A percentile compares a stretch with the other conserved stretches of the same genome.
phyloP scores from a whole-genome alignment of 2,113 vertebrate species.

The Perognathus longimembris region DNA sequence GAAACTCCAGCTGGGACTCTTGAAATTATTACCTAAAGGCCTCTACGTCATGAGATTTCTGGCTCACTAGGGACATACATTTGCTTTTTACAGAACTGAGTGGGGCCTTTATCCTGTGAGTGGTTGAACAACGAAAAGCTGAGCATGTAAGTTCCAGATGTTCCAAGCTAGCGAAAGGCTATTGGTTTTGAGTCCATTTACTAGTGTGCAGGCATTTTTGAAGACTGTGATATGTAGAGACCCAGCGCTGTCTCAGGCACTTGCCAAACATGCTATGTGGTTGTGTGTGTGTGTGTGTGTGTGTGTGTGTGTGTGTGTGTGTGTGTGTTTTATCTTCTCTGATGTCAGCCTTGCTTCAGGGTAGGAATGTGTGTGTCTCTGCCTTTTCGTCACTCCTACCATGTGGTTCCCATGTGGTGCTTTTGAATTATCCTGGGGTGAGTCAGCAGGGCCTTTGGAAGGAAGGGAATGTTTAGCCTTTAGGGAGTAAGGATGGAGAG shows the following conservation, averaged over 20 bases:
- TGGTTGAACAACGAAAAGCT: not conserved
- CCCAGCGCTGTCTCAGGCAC: not conserved
- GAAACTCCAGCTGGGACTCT: not conserved
- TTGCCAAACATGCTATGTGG: not conserved
- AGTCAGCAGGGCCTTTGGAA: conserved; percentile 45
- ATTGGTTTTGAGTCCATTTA: not conserved
- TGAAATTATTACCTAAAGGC: conserved; percentile 31
- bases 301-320: no score
- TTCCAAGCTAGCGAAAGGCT: not conserved
- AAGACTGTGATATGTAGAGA: not conserved
- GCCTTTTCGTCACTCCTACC: not conserved
- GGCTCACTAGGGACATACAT: not conserved
- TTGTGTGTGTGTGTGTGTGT: no score
- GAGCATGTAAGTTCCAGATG: not conserved
- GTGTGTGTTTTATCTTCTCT: conserved; percentile 53
- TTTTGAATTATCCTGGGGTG: conserved; percentile 1
- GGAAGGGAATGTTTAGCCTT: not conserved
- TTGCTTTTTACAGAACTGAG: conserved; percentile 29
- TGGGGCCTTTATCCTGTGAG: not conserved
- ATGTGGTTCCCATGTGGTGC: conserved; percentile 63
- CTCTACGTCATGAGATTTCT: conserved; percentile 14
- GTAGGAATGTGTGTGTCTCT: not conserved
- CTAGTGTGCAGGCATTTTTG: not conserved
- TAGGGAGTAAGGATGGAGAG: not conserved
- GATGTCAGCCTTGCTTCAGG: conserved; percentile 46